Evolutionary conservation across 2,888 invertebrate species (phyloP).

Genomic region (Balanococcus diminutus): DNA sequence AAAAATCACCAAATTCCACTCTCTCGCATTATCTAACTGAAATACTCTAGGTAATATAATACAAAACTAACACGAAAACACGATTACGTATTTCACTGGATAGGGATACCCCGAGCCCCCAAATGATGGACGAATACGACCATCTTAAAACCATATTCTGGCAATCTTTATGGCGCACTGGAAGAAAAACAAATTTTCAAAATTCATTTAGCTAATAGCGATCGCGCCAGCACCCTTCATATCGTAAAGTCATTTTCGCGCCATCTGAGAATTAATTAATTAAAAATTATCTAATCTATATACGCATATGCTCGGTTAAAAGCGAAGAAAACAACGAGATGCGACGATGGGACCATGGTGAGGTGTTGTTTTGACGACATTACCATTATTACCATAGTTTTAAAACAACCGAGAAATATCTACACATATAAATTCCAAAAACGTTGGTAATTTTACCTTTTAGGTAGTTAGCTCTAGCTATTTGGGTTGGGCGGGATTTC

Average conservation of each 20-base stretch:
- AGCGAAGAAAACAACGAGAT: background rate
- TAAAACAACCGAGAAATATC: background rate
- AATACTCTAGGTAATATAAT: too few relatives aligned
- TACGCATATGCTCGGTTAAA: background rate
- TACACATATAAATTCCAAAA: background rate
- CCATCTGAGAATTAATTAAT: conserved; percentile 8
- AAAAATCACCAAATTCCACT: too few relatives aligned
- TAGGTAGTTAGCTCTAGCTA: too few relatives aligned
- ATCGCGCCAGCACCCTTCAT: background rate
- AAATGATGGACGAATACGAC: too few relatives aligned
- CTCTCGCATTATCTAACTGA: too few relatives aligned
- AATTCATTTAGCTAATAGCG: conserved; percentile 15
- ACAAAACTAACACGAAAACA: too few relatives aligned
- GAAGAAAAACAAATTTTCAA: background rate
- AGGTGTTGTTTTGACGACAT: background rate
- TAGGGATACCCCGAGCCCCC: too few relatives aligned
- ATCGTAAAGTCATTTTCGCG: background rate
- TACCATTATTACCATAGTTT: background rate
- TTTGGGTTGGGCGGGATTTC: background rate
- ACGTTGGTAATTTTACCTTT: conserved; percentile 17
- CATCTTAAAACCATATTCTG: background rate
- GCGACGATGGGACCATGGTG: background rate
- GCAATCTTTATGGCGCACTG: background rate
- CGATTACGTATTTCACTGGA: too few relatives aligned
- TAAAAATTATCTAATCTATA: background rate